A percentile compares a stretch with the other conserved stretches of the same genome.
Conservation (phyloP, 2,797 vertebrate genomes). For the Tolypeutes matacus region DNA sequence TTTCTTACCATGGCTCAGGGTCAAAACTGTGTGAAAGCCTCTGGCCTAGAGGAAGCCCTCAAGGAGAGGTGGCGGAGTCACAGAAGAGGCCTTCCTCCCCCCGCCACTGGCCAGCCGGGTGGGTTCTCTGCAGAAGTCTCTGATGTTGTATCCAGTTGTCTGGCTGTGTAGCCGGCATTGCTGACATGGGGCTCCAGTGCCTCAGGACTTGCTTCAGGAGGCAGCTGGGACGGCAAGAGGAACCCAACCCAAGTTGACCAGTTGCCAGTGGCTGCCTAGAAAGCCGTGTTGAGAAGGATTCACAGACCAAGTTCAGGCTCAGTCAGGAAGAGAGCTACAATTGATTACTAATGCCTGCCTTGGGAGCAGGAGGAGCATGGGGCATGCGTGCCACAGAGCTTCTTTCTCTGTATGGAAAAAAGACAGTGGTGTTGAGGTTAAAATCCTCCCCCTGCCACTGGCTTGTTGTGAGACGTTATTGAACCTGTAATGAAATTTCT, state of each 20-base stretch:
- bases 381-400: fast-evolving
- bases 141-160: neutral
- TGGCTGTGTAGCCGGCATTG: neutral
- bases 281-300: neutral
- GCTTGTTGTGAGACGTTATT: neutral
- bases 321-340: neutral
- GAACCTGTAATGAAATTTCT: neutral
- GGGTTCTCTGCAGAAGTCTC: neutral
- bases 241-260: neutral
- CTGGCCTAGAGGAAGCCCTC: neutral
- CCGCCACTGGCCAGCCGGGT: neutral
- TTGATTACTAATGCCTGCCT: neutral
- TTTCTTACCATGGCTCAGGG: neutral
- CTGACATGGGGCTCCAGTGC: neutral
- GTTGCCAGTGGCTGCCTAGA: neutral
- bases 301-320: neutral
- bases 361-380: neutral
- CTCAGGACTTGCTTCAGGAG: neutral
- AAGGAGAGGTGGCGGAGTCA: neutral
- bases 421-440: neutral
- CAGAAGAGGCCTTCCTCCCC: neutral
- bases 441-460: no score
- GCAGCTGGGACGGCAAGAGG: neutral
- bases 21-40: neutral
- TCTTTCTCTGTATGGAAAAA: neutral